A percentile compares a stretch with the other conserved stretches of the same genome.
These are phyloP conservation scores for Carettochelys insculpta DNA, from an alignment of 2,113 vertebrate genomes.

Conservation along the genomic window DNA sequence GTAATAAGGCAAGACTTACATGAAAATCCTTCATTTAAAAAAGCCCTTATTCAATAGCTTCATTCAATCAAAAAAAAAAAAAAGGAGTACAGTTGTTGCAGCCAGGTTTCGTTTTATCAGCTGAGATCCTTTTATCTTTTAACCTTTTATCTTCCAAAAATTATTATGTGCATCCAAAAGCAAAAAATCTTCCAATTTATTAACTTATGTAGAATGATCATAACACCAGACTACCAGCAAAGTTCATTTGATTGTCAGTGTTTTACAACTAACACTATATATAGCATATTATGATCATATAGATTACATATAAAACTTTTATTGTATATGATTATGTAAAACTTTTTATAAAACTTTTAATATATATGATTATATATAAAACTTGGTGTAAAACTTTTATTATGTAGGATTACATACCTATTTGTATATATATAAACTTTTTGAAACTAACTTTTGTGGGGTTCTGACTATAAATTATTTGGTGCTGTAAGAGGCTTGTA, in stretches of 20 bases:
- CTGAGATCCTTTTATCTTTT: fast-evolving
- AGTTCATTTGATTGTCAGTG: not conserved
- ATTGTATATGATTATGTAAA: too few relatives aligned
- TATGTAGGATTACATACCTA: too few relatives aligned
- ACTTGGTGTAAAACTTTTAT: too few relatives aligned
- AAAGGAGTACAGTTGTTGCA: not conserved
- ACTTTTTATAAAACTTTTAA: too few relatives aligned
- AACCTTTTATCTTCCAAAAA: not conserved
- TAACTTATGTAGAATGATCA: not conserved
- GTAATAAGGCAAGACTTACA: not conserved
- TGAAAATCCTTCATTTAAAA: not conserved
- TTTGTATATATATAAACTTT: too few relatives aligned
- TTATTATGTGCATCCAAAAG: not conserved
- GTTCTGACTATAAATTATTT: not conserved
- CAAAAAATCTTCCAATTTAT: not conserved
- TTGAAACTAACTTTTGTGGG: not conserved
- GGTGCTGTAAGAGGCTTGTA: not conserved
- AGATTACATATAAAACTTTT: not conserved
- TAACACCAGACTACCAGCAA: not conserved
- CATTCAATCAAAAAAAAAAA: not conserved
- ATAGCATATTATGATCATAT: too few relatives aligned
- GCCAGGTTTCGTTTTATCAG: not conserved
- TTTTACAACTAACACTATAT: too few relatives aligned
- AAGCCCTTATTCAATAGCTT: not conserved
- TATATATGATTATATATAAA: too few relatives aligned